Percentiles rank a stretch among this genome's conserved stretches.
Conservation (phyloP, 2,888 invertebrate genomes). For the Scelioninae gen. 2 region DNA sequence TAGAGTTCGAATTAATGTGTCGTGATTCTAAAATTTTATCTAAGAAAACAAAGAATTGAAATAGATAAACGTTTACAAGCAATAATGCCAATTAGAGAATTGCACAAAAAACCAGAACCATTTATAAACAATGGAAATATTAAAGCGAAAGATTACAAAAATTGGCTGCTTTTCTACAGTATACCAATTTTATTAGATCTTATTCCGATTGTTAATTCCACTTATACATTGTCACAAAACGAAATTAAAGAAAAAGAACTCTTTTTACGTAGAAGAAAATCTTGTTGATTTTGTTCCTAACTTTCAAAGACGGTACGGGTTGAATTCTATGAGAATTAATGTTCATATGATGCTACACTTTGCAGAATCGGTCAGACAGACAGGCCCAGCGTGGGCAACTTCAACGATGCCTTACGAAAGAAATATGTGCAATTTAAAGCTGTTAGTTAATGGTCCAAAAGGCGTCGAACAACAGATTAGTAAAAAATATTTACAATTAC, state of each 20-base stretch:
- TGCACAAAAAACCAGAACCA: conserved; percentile 33
- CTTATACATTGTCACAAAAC: conserved; percentile 7
- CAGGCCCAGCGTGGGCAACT: conserved; percentile 32
- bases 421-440: conserved; percentile 15
- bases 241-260: conserved; percentile 15
- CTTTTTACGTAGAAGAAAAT: conserved; percentile 6
- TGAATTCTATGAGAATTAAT: conserved; percentile 15
- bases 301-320: conserved; percentile 13
- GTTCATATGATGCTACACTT: conserved; percentile 25
- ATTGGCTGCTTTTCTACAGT: conserved; percentile 48
- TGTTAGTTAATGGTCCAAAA: conserved; percentile 21
- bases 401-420: conserved; percentile 39
- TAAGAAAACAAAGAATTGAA: not conserved
- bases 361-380: conserved; percentile 20
- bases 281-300: conserved; percentile 10
- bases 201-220: not conserved
- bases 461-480: conserved; percentile 34
- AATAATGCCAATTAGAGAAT: conserved; percentile 41
- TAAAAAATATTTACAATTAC: conserved; percentile 25
- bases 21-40: not conserved
- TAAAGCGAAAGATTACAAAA: conserved; percentile 48
- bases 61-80: conserved; percentile 33
- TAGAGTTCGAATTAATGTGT: conserved; percentile 15
- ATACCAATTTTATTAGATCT: conserved; percentile 27
- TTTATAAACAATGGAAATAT: conserved; percentile 20